Evolutionary conservation across 1,140 invertebrate genomes (phyloP), one percentile per base, ranked within the genome.

Genomic region (Streblospio benedicti): DNA sequence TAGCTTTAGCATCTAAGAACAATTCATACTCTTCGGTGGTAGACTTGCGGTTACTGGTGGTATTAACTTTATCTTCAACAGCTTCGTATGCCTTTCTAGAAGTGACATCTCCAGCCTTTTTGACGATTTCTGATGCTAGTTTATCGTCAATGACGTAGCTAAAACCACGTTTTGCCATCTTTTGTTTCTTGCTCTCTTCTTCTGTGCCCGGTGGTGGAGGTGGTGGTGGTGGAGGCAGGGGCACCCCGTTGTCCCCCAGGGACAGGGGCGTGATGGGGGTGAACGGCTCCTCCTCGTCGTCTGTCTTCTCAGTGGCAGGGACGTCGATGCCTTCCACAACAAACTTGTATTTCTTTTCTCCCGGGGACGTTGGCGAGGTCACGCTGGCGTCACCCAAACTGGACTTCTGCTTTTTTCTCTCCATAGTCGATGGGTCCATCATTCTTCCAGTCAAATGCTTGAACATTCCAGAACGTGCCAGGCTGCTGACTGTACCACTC

Each of bases 321-420:
- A 57, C 33, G 35, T 62, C 60, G 2, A 62, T 62, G 27, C 60
- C 60, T 28, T 57, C 54, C 20, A 62, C 55, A 16, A 57, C 44
- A 31, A 62, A 62, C 20, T 45, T 59, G 55, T 45, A 62, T 23
- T 50, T 57, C 12, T 51, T 28, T 20, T 18, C 38, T 28, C 45
- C 18, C 23, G 4, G 4, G 14, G 23, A 50, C 25, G 25, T 32
- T 25, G 59, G 5, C 30, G 49, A 32, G 12, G 50, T 23, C 18
- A 31, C 50, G 1, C n/a, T n/a, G n/a, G n/a, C n/a, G n/a, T n/a
- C n/a, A n/a, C n/a, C n/a, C n/a, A n/a, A n/a, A n/a, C n/a, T n/a
- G n/a, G n/a, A n/a, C n/a, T n/a, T n/a, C 20, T 30, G 31, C 12
- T 56, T 38, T 3, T 38, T 23, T 2, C 53, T 20, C 18, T 56